These are phyloP conservation scores for Zaprionus camerounensis DNA, from an alignment of 1,140 invertebrate genomes.

Conservation along the genomic window DNA sequence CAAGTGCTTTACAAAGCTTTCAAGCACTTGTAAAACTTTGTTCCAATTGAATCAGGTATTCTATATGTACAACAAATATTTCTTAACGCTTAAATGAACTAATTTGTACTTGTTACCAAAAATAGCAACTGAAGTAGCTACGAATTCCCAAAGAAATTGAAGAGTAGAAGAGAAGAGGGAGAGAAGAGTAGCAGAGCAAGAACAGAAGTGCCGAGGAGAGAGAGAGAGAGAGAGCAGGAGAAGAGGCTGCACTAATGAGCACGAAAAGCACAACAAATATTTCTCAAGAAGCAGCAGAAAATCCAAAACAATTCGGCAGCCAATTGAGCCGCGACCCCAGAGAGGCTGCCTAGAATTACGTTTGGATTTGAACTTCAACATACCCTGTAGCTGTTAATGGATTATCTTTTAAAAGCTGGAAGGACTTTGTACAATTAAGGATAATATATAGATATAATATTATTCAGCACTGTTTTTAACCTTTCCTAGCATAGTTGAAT, in stretches of 20 bases:
- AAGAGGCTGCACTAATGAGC: conserved; percentile 63
- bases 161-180: neutral
- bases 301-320: conserved; percentile 8
- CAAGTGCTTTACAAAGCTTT: conserved; percentile 1
- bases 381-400: conserved; percentile 8
- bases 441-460: neutral
- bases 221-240: conserved; percentile 41
- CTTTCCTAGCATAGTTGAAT: too few species aligned
- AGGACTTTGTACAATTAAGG: too few species aligned
- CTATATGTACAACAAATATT: conserved; percentile 14
- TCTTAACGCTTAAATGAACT: conserved; percentile 68
- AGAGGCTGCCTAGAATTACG: conserved; percentile 1
- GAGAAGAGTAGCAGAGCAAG: neutral
- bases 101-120: conserved; percentile 58
- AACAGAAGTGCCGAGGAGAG: neutral
- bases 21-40: conserved; percentile 44
- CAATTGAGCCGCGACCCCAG: conserved; percentile 37
- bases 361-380: neutral
- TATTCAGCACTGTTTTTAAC: too few species aligned
- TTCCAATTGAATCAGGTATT: conserved; percentile 63
- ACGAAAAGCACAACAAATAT: conserved; percentile 18
- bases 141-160: conserved; percentile 19
- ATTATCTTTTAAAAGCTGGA: too few species aligned
- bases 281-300: conserved; percentile 26
- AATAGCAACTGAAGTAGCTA: conserved; percentile 41